These are phyloP conservation scores for Limnephilus lunatus DNA, from an alignment of 2,888 invertebrate genomes.

Conservation along the genomic window DNA sequence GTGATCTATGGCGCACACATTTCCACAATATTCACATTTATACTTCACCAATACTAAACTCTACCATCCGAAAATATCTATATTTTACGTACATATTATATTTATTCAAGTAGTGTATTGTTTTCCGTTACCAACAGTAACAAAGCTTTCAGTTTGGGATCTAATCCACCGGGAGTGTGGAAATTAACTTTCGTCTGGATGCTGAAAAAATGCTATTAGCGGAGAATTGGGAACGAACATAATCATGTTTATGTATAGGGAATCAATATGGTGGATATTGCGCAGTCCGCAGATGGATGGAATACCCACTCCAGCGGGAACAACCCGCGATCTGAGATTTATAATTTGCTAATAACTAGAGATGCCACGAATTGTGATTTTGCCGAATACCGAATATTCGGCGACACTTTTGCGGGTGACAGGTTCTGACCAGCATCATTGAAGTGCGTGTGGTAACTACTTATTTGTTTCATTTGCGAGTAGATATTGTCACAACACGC, in stretches of 20 bases:
- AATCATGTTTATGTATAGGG: slow-evolving; percentile 34
- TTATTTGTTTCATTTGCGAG: too few relatives aligned
- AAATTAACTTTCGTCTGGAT: neutral
- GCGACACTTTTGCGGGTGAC: too few relatives aligned
- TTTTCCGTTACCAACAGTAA: neutral
- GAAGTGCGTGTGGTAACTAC: too few relatives aligned
- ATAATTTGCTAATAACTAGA: neutral
- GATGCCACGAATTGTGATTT: too few relatives aligned
- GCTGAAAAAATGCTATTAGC: neutral
- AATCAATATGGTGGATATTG: slow-evolving; percentile 32
- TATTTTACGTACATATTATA: too few relatives aligned
- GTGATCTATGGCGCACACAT: neutral
- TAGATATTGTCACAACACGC: too few relatives aligned
- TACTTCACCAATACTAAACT: neutral
- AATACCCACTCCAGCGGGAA: neutral
- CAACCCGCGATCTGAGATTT: neutral
- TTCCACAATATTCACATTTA: neutral
- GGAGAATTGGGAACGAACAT: slow-evolving; percentile 19
- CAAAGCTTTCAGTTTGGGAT: slow-evolving; percentile 1
- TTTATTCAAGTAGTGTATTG: neutral
- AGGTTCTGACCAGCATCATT: too few relatives aligned
- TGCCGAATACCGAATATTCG: too few relatives aligned
- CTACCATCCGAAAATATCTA: neutral
- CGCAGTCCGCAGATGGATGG: slow-evolving; percentile 12
- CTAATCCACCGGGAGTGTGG: neutral